phyloP scores from a whole-genome alignment of 2,113 vertebrate species.

The Parus major region DNA sequence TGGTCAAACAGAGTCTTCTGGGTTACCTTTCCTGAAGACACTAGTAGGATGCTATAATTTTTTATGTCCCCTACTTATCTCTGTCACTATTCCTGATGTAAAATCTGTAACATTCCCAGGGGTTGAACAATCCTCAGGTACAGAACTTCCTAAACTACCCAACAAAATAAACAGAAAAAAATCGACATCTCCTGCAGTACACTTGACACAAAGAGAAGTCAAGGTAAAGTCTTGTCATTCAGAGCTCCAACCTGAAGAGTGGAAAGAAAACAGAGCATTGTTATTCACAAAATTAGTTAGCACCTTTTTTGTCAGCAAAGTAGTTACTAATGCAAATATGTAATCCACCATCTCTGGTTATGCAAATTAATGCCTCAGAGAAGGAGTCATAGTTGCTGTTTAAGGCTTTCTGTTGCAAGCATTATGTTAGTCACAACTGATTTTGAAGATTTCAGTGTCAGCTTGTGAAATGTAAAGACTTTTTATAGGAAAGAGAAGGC shows the following conservation, averaged over 20 bases:
- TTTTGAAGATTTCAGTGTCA: background rate
- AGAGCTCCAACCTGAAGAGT: background rate
- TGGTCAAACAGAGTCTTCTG: background rate
- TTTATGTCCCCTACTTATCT: background rate
- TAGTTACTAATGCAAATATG: background rate
- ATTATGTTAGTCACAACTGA: background rate
- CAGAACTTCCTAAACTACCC: background rate
- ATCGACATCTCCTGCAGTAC: background rate
- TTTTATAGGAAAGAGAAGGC: background rate
- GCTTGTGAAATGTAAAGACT: background rate
- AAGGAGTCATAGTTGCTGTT: background rate
- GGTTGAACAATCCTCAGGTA: background rate
- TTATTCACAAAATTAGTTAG: background rate
- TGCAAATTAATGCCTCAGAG: background rate
- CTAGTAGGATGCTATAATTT: background rate
- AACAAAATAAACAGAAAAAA: background rate
- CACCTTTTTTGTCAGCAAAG: background rate
- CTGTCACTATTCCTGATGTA: background rate
- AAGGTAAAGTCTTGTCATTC: background rate
- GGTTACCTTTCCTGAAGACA: background rate
- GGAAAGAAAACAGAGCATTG: background rate
- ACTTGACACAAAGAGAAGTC: background rate
- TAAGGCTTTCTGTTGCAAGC: background rate
- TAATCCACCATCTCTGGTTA: background rate
- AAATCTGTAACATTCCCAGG: background rate